A percentile compares a stretch with the other conserved stretches of the same genome.
phyloP scores from a whole-genome alignment of 2,113 vertebrate genomes.

The Pseudorhombus dupliciocellatus region DNA sequence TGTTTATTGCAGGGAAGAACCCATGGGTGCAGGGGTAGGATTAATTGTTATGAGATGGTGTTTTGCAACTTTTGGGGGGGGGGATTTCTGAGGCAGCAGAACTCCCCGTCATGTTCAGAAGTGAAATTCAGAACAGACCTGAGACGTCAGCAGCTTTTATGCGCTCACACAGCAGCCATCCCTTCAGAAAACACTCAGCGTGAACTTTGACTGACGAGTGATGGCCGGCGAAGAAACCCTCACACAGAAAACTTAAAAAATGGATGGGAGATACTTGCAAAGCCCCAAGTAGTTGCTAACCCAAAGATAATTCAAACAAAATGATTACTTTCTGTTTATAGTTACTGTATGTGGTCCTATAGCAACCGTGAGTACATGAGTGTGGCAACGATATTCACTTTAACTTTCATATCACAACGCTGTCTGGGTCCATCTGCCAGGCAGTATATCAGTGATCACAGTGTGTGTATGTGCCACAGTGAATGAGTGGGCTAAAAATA shows the following conservation, averaged over 20 bases:
- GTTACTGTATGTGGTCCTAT: not conserved
- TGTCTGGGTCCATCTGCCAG: conserved; percentile 19
- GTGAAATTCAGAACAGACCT: conserved; percentile 30
- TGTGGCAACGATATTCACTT: not conserved
- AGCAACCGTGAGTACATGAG: not conserved
- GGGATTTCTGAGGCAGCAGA: too few relatives aligned
- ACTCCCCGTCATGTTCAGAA: not conserved
- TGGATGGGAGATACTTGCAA: not conserved
- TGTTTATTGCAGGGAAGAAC: not conserved
- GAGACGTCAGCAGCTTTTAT: not conserved
- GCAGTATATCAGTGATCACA: conserved; percentile 34
- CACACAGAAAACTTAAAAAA: not conserved
- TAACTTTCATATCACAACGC: not conserved
- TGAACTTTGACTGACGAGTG: conserved; percentile 1
- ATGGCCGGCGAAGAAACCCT: not conserved
- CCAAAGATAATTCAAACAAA: not conserved
- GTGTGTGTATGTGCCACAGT: conserved; percentile 18
- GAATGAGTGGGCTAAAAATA: conserved; percentile 52
- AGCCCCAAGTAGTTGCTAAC: too few relatives aligned
- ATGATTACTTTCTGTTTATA: conserved; percentile 6
- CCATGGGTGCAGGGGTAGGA: too few relatives aligned
- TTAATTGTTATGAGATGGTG: too few relatives aligned
- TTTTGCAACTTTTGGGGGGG: too few relatives aligned
- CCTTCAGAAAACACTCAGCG: not conserved
- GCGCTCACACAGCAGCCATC: not conserved